Conservation (phyloP, 2,888 invertebrate genomes). For the Sericinus montela region DNA sequence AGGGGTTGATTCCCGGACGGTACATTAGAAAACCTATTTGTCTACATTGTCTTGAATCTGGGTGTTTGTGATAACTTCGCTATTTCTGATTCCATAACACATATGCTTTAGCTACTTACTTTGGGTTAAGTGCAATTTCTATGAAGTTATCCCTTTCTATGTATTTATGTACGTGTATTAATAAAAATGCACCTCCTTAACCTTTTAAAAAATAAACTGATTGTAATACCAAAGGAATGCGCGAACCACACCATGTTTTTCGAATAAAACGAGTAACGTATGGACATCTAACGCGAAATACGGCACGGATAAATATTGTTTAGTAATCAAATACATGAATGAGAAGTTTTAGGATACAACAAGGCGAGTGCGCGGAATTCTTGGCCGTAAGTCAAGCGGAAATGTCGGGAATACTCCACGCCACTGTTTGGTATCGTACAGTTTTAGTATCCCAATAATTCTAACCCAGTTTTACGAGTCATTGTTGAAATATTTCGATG, state of each 20-base stretch:
- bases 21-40: too few relatives aligned
- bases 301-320: slow-evolving; percentile 2
- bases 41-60: too few relatives aligned
- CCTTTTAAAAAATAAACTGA: neutral
- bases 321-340: slow-evolving; percentile 12
- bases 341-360: slow-evolving; percentile 2
- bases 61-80: too few relatives aligned
- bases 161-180: too few relatives aligned
- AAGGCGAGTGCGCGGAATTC: slow-evolving; percentile 38
- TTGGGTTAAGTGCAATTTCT: too few relatives aligned
- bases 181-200: too few relatives aligned
- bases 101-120: too few relatives aligned
- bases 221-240: slow-evolving; percentile 9
- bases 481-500: slow-evolving; percentile 13
- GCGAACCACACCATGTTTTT: neutral
- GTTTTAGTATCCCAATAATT: slow-evolving; percentile 13
- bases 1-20: too few relatives aligned
- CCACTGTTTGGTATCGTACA: slow-evolving; percentile 23
- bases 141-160: too few relatives aligned
- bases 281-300: slow-evolving; percentile 2
- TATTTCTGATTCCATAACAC: too few relatives aligned
- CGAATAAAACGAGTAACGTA: slow-evolving; percentile 10
- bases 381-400: slow-evolving; percentile 51
- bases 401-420: slow-evolving; percentile 40
- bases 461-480: neutral